Evolutionary conservation across 2,888 invertebrate species (phyloP), one percentile per base, ranked within the genome.

Genomic region (Mesorhabditis sp.): DNA sequence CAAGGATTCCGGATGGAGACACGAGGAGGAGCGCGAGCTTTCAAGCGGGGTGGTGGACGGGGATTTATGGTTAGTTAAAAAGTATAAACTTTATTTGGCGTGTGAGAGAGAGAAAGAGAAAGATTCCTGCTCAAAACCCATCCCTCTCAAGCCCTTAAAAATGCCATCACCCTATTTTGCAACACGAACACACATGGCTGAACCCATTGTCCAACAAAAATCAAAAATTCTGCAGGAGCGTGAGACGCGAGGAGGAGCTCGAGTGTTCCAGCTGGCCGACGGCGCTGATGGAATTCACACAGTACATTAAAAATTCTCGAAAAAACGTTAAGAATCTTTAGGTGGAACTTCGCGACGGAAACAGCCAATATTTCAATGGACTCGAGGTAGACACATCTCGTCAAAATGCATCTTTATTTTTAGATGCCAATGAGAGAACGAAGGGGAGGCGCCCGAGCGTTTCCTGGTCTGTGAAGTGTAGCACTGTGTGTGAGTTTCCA

Each of bases 381-480:
- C 28, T 28, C 28, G 28, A 28, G 28, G 28, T 28, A 28, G 28
- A 28, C 28, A 28, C 28, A 28, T 28, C n/a, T 50, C 7, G n/a
- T 50, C 58, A 50, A 2, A 13, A 50, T 50, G 7, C n/a, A n/a
- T 50, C n/a, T n/a, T 13, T 10, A 50, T 50, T 10, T 13, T 50
- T 10, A 50, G 58, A 50, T 50, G 58, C 10, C 10, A 50, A 13
- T n/a, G 58, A 50, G 7, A n/a, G 58, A 50, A n/a, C 7, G n/a
- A n/a, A 10, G 58, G 10, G 58, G 58, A 10, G 58, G 58, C n/a
- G 58, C 58, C 10, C 58, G 58, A 50, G 58, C 58, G 58, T 50
- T 50, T n/a, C 58, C 58, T 50, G 58, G 58, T 50, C n/a, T 50
- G 58, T 50, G 58, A 50, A n/a, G 58, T n/a, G 58, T 50, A 10